These are phyloP conservation scores for Gallinago jamesoni DNA, from an alignment of 2,113 vertebrate species.

Conservation along the genomic window DNA sequence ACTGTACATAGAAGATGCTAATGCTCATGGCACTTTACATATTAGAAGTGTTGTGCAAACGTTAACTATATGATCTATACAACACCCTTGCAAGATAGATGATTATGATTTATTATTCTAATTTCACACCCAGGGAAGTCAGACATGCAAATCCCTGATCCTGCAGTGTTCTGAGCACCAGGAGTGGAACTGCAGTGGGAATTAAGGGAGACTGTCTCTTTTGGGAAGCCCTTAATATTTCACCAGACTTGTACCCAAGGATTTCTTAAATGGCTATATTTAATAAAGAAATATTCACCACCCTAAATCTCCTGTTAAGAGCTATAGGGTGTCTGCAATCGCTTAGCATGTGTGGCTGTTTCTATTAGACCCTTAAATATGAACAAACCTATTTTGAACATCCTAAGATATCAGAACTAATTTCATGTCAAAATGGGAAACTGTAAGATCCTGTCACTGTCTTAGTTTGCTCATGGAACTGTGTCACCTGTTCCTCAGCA, in stretches of 20 bases:
- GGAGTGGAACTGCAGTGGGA: neutral
- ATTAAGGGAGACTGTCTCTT: neutral
- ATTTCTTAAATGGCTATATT: neutral
- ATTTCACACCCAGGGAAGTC: neutral
- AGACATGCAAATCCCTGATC: neutral
- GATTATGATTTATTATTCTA: neutral
- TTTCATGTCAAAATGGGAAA: neutral
- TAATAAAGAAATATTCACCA: neutral
- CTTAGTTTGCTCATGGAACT: neutral
- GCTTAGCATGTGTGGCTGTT: neutral
- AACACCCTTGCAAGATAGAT: neutral
- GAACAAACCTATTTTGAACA: neutral
- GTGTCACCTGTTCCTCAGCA: neutral
- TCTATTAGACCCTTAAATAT: neutral
- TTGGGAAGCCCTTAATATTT: neutral
- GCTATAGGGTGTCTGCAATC: neutral
- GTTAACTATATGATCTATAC: neutral
- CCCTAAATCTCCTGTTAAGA: neutral
- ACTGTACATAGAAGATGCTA: neutral
- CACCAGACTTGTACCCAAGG: neutral
- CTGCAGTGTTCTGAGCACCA: neutral
- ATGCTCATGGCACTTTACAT: neutral
- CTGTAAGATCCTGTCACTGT: neutral
- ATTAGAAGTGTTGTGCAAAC: neutral
- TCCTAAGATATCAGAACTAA: neutral